A percentile compares a stretch with the other conserved stretches of the same genome.
Conservation (phyloP, 1,140 invertebrate species). For the Zeugodacus cucurbitae region DNA sequence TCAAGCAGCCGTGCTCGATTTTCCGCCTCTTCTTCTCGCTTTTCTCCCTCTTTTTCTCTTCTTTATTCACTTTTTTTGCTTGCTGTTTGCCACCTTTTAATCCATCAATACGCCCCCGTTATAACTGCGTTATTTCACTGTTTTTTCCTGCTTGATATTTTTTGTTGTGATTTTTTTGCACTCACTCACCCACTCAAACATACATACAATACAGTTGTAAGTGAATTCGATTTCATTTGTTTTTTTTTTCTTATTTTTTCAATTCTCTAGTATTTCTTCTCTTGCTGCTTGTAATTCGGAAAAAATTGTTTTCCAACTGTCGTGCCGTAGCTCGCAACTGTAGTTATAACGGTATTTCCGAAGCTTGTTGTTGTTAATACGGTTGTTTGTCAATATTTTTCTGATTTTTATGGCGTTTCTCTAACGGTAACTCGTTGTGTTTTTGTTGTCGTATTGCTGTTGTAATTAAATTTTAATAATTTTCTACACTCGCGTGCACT, state of each 20-base stretch:
- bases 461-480: neutral
- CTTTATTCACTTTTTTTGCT: neutral
- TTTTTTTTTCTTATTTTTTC: too few species aligned
- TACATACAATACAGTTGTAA: neutral
- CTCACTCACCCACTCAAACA: neutral
- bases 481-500: neutral
- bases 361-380: neutral
- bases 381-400: neutral
- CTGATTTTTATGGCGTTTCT: neutral
- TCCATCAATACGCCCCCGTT: neutral
- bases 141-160: neutral
- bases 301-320: neutral
- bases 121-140: neutral
- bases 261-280: neutral
- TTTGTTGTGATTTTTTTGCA: neutral
- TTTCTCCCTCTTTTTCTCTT: neutral
- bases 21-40: neutral
- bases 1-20: too few species aligned
- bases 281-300: neutral
- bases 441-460: neutral
- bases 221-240: neutral
- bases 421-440: neutral
- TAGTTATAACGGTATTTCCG: too few species aligned
- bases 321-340: neutral
- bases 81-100: neutral